phyloP scores from a whole-genome alignment of 2,888 invertebrate species.

The Ditula angustiorana region DNA sequence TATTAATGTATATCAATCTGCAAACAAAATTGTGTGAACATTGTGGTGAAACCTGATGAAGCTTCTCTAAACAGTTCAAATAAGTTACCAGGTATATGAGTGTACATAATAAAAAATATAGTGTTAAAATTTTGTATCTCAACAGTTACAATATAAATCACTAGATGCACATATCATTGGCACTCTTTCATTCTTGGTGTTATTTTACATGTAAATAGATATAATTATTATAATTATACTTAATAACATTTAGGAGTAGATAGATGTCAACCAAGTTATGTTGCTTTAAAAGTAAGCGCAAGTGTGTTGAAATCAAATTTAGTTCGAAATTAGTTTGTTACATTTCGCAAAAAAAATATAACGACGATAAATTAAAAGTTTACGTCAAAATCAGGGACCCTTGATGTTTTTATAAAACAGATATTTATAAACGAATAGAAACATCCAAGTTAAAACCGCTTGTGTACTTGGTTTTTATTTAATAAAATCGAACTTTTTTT shows the following conservation, averaged over 20 bases:
- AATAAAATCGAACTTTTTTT: conserved; percentile 22
- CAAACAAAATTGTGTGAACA: background rate
- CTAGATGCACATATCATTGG: conserved; percentile 82
- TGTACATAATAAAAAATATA: conserved; percentile 64
- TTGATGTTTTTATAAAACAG: conserved; percentile 39
- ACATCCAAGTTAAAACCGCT: conserved; percentile 6
- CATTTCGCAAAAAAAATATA: conserved; percentile 23
- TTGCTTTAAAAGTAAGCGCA: conserved; percentile 57
- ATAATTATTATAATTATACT: conserved; percentile 42
- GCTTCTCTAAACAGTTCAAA: conserved; percentile 48
- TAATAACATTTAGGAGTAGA: conserved; percentile 47
- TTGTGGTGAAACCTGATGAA: conserved; percentile 27
- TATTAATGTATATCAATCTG: too few relatives aligned
- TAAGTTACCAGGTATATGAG: conserved; percentile 53
- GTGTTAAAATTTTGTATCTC: conserved; percentile 75
- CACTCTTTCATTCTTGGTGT: conserved; percentile 82
- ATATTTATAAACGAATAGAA: conserved; percentile 22
- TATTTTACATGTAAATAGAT: conserved; percentile 60
- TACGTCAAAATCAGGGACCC: conserved; percentile 44
- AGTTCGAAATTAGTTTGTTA: conserved; percentile 7
- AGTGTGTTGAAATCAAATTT: conserved; percentile 10
- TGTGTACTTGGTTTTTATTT: conserved; percentile 2
- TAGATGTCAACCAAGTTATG: conserved; percentile 51
- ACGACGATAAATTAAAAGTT: conserved; percentile 26
- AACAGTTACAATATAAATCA: conserved; percentile 60